Evolutionary conservation across 2,888 invertebrate species (phyloP).

Genomic region (Eugnorisma glareosa): DNA sequence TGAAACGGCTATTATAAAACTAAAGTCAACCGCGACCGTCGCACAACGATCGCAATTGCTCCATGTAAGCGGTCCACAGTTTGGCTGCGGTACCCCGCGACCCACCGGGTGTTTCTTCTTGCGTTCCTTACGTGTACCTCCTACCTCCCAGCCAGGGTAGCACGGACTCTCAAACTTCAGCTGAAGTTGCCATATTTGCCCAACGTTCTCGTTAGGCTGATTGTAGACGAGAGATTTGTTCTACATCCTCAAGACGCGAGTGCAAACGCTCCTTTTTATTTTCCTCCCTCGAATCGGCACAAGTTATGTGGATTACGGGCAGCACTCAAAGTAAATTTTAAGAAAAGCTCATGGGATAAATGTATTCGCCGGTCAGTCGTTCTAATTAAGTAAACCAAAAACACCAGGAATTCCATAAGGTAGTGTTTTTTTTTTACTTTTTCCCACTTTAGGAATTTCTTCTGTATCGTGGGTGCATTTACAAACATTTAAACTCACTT

Average conservation of each 20-base stretch:
- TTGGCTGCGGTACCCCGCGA: constrained; percentile 78
- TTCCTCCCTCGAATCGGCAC: neutral
- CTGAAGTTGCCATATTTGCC: constrained; percentile 66
- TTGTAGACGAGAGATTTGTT: constrained; percentile 9
- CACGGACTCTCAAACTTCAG: constrained; percentile 80
- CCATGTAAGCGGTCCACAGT: constrained; percentile 39
- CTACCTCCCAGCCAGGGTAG: constrained; percentile 73
- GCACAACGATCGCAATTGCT: constrained; percentile 22
- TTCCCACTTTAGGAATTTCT: neutral
- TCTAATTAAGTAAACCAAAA: neutral
- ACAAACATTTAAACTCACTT: neutral
- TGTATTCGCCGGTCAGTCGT: neutral
- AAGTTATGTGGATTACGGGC: neutral
- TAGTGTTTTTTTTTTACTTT: neutral
- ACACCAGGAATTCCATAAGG: neutral
- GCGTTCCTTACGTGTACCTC: constrained; percentile 81
- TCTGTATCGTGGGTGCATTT: neutral
- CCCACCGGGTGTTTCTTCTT: constrained; percentile 86
- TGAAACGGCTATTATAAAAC: neutral
- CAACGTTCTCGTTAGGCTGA: constrained; percentile 43
- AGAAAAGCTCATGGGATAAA: neutral
- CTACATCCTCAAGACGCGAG: neutral
- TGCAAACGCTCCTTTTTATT: neutral
- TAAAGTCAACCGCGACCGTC: neutral
- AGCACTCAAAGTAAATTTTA: neutral